Conservation (phyloP, 2,888 invertebrate genomes). For the Branchipolynoe longqiensis region DNA sequence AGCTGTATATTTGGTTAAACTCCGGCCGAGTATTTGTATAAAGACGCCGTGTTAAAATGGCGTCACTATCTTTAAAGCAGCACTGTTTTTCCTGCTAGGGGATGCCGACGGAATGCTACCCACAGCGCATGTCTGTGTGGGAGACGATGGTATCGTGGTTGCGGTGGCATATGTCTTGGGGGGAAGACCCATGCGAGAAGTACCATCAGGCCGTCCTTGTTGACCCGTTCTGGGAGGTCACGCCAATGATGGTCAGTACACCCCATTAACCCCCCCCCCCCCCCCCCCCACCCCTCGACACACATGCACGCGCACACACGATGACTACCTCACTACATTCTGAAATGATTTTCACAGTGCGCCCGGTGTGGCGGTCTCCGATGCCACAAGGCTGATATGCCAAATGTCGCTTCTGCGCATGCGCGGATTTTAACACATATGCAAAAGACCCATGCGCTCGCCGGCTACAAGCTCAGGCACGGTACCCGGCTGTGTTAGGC, state of each 20-base stretch:
- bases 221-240: slow-evolving; percentile 78
- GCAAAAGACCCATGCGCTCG: too few species aligned
- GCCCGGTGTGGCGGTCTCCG: too few species aligned
- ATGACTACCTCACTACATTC: too few species aligned
- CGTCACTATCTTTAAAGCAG: background rate
- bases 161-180: slow-evolving; percentile 71
- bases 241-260: slow-evolving; percentile 77
- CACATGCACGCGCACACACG: too few species aligned
- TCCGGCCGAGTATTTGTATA: background rate
- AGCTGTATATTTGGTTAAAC: background rate
- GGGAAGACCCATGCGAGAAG: slow-evolving; percentile 72
- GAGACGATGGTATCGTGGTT: slow-evolving; percentile 68
- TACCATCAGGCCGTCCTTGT: slow-evolving; percentile 76
- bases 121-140: slow-evolving; percentile 69
- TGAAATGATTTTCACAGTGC: too few species aligned
- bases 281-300: too few species aligned
- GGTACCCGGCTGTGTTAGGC: too few species aligned
- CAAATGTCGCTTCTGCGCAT: too few species aligned
- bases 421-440: too few species aligned
- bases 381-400: too few species aligned
- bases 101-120: slow-evolving; percentile 72
- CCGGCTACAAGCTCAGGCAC: too few species aligned
- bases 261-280: too few species aligned
- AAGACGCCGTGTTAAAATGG: background rate
- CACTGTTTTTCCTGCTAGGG: slow-evolving; percentile 69